A percentile compares a stretch with the other conserved stretches of the same genome.
phyloP scores from a whole-genome alignment of 2,113 vertebrate species.

The Arenaria interpres region DNA sequence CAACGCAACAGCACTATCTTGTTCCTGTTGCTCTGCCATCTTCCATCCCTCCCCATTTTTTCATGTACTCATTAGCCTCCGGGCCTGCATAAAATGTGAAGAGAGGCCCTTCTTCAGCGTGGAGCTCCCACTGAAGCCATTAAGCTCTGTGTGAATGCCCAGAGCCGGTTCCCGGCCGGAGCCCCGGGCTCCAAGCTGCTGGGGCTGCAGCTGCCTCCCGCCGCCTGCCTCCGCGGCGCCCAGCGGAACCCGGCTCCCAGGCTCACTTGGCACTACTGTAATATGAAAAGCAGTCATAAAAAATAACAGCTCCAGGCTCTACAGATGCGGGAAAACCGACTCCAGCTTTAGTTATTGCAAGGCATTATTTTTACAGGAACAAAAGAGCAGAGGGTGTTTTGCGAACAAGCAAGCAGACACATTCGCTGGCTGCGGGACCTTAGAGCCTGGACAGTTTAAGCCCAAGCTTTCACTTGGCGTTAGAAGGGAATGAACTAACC shows the following conservation, averaged over 20 bases:
- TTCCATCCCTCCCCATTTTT: not conserved
- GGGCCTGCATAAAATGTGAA: not conserved
- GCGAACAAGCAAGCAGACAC: not conserved
- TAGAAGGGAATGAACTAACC: not conserved
- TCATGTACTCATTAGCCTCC: not conserved
- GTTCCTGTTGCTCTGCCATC: not conserved
- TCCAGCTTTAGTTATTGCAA: not conserved
- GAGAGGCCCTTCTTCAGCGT: not conserved
- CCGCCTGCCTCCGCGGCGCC: not conserved
- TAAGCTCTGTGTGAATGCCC: not conserved
- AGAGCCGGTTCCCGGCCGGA: not conserved
- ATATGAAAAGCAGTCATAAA: not conserved
- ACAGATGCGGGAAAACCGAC: not conserved
- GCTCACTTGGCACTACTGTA: not conserved
- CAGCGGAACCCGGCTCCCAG: not conserved
- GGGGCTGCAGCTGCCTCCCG: not conserved
- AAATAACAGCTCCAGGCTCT: conserved; percentile 1
- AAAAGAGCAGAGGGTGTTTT: not conserved
- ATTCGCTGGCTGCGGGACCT: not conserved
- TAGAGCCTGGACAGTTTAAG: not conserved
- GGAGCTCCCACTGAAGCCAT: not conserved
- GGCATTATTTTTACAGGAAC: not conserved
- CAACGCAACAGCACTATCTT: not conserved
- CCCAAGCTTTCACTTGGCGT: not conserved
- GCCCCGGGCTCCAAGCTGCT: not conserved